A percentile compares a stretch with the other conserved stretches of the same genome.
Conservation (phyloP, 1,140 invertebrate genomes). For the Drosophila cardini region DNA sequence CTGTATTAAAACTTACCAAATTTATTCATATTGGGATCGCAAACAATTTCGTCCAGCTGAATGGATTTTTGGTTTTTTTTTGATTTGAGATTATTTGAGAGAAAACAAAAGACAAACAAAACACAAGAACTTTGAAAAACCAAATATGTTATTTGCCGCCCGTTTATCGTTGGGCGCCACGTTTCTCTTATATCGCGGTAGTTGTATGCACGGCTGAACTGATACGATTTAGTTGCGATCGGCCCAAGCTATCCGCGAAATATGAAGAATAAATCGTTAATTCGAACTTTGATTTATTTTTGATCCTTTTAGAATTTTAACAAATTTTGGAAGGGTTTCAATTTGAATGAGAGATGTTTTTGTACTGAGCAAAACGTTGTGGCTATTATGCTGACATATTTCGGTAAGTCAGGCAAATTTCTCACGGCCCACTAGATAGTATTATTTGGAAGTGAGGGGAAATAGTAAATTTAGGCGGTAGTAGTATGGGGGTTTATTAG, state of each 20-base stretch:
- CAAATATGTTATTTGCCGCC: constrained; percentile 64
- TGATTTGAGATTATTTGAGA: constrained; percentile 12
- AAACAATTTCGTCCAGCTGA: constrained; percentile 41
- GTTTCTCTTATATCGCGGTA: constrained; percentile 55
- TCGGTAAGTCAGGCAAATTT: constrained; percentile 12
- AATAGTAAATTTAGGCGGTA: background rate
- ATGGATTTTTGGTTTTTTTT: constrained; percentile 24
- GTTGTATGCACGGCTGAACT: constrained; percentile 43
- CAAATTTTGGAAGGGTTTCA: constrained; percentile 70
- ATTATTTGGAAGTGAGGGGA: background rate
- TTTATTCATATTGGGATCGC: constrained; percentile 63
- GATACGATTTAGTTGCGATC: constrained; percentile 54
- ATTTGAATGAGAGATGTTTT: constrained; percentile 71
- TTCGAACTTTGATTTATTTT: constrained; percentile 77
- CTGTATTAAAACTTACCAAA: constrained; percentile 61
- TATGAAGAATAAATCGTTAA: constrained; percentile 72
- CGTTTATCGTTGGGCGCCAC: constrained; percentile 60
- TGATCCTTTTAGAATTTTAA: constrained; percentile 82
- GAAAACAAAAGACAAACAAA: constrained; percentile 62
- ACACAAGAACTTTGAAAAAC: constrained; percentile 58
- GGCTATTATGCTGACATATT: constrained; percentile 2
- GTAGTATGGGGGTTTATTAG: too few species aligned
- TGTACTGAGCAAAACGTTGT: constrained; percentile 52
- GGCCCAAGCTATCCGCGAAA: constrained; percentile 63
- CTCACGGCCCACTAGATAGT: background rate